Base-by-base conservation (phyloP, 1,140 invertebrate genomes). In the Euwallacea fornicatus region DNA sequence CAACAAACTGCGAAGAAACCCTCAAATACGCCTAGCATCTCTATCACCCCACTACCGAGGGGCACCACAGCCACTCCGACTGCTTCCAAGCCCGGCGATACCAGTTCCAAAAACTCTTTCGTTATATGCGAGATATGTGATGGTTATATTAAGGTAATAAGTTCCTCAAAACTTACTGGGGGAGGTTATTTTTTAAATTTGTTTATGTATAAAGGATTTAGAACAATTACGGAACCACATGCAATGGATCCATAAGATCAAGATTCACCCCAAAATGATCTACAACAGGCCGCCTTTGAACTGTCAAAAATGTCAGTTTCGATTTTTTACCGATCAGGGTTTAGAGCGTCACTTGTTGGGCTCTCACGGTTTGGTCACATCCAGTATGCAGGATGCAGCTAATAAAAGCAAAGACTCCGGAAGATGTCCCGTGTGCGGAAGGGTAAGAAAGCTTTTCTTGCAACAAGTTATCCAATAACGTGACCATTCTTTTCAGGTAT, bases 201-300 rank as follows among this genome's bases (percentile, higher is more conserved):
- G 58, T 64, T 9, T 44, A 61, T 46, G 7, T 58, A 59, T 71
- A 4, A 16, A 72, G 84, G 94, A 96, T 83, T 85, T 96, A 76
- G 94, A 96, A 77, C 93, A 96, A 83, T 83, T 96, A 47, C 84
- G 94, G 72, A 96, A 95, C 82, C 95, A 97, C 79, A 97, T 97
- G 95, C 93, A 95, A 77, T 96, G 93, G 93, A 95, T 96, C 79
- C 95, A 96, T 80, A 96, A 96, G 88, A 93, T 96, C 62, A 96
- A 96, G 84, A 96, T 96, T 78, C 94, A 96, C 85, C 94, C 94
- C 71, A 96, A 96, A 83, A 96, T 96, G 94, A 95, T 96, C 72
- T 94, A 95, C 79, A 96, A 95, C 82, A 85, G 94, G 83, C 94
- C 95, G 71, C 95, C 95, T 43, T 84, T 98, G 65, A 97, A 97